These are phyloP conservation scores for Macropodus opercularis DNA, from an alignment of 2,797 vertebrate species.

Conservation along the genomic window DNA sequence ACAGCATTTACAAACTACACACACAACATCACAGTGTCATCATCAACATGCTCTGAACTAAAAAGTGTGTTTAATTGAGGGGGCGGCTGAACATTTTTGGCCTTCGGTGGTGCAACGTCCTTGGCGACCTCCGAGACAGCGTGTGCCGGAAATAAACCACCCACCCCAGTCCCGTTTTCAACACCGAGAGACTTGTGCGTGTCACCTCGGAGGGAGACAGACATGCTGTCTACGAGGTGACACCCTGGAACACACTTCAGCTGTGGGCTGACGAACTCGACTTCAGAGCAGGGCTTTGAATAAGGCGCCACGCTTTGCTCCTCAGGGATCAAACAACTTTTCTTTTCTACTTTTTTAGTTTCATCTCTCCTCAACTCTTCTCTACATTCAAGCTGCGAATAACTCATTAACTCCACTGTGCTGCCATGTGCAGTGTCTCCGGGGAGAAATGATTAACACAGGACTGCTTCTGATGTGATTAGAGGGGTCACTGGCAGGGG, in stretches of 20 bases:
- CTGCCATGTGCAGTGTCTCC: slow-evolving; percentile 33
- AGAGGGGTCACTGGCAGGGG: slow-evolving; percentile 53
- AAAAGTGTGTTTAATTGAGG: slow-evolving; percentile 24
- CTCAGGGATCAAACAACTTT: slow-evolving; percentile 19
- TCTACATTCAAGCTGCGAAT: slow-evolving; percentile 5
- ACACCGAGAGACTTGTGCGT: slow-evolving; percentile 1
- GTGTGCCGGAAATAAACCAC: slow-evolving; percentile 60
- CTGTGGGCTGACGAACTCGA: slow-evolving; percentile 22
- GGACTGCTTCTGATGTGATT: slow-evolving; percentile 51
- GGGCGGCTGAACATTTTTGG: slow-evolving; percentile 11
- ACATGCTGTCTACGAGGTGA: slow-evolving; percentile 24
- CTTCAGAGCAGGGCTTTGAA: slow-evolving; percentile 34
- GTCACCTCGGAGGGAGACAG: slow-evolving; percentile 36
- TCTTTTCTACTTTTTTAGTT: slow-evolving; percentile 1
- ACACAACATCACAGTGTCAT: slow-evolving; percentile 26
- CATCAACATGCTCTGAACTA: slow-evolving; percentile 33
- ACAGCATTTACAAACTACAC: slow-evolving; percentile 35
- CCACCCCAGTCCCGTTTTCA: slow-evolving; percentile 49
- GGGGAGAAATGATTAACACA: slow-evolving; percentile 52
- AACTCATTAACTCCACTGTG: slow-evolving; percentile 20
- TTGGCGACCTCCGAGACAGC: slow-evolving; percentile 37
- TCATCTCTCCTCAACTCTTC: slow-evolving; percentile 23
- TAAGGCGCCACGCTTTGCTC: slow-evolving; percentile 27
- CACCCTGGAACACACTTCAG: slow-evolving; percentile 43
- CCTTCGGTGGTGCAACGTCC: slow-evolving; percentile 38